Evolutionary conservation across 1,140 invertebrate genomes (phyloP), one percentile per base, ranked within the genome.

Genomic region (Leptopilina clavipes): DNA sequence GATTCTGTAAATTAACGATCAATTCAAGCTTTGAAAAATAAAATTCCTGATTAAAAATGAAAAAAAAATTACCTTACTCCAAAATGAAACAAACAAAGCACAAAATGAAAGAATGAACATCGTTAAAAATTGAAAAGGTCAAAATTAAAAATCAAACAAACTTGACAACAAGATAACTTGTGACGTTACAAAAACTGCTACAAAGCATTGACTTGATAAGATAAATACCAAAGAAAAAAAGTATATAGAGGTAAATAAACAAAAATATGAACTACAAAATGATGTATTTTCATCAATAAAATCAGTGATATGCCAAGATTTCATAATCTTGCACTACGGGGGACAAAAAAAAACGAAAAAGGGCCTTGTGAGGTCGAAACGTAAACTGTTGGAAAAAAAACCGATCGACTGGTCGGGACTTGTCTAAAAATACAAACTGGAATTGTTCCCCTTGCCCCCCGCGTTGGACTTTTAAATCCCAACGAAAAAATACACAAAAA

Each of bases 201-300:
- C 37, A 40, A 40, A 31, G 7, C 37, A 40, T 9, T 40, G 37
- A 40, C 37, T 40, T 40, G 37, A 40, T 40, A 40, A 40, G 37
- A 40, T 40, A 40, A 40, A 40, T 40, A 40, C 37, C 2, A 40
- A 17, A 88, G 88, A 56, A 75, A 77, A 59, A 40, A 59, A 8
- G 9, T 9, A 5, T 9, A 65, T 25, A 31, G 9, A 7, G 11
- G 22, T 31, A 31, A 65, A 19, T 25, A 25, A 22, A 19, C 11
- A 2, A 59, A 14, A 25, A 59, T 19, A 12, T 31, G 11, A 25
- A 56, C 6, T 59, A 14, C 19, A 22, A 59, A 59, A 59, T 22
- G 3, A 14, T 19, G 0, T 25, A 22, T n/a, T n/a, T n/a, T 37
- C 22, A 31, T 1, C 0, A n/a, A n/a, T n/a, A n/a, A n/a, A n/a